Percentiles rank a stretch among this genome's conserved stretches.
Evolutionary conservation across 2,113 vertebrate species (phyloP).

Genomic region (Microcebus jonahi): DNA sequence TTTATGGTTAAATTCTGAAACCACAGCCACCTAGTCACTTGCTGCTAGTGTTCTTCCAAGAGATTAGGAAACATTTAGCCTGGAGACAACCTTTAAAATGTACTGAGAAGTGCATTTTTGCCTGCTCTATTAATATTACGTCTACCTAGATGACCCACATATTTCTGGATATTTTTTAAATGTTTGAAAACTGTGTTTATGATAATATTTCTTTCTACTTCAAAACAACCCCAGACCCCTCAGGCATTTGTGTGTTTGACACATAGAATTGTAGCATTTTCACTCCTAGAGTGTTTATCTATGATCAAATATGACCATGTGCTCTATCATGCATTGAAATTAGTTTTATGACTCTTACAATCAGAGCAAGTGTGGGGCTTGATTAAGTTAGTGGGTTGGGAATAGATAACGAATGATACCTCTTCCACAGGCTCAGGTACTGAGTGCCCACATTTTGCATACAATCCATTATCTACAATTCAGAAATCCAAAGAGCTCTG

Average conservation of each 20-base stretch:
- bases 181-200: background rate
- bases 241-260: background rate
- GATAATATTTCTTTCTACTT: background rate
- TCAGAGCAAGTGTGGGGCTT: background rate
- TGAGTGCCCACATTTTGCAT: background rate
- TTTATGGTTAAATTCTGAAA: slow-evolving; percentile 46
- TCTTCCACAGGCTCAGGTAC: background rate
- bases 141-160: background rate
- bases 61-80: slow-evolving; percentile 29
- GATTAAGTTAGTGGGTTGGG: background rate
- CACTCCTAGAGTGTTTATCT: background rate
- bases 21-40: slow-evolving; percentile 21
- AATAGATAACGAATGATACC: fast-evolving
- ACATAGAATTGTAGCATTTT: background rate
- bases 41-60: slow-evolving; percentile 44
- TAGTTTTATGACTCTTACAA: background rate
- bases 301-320: background rate
- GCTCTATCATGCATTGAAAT: background rate
- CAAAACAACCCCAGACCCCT: background rate
- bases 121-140: background rate
- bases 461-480: background rate
- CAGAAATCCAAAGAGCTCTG: background rate
- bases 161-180: background rate
- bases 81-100: slow-evolving; percentile 40
- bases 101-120: slow-evolving; percentile 7